phyloP scores from a whole-genome alignment of 2,888 invertebrate species.

The Rhagophthalmus giganteus region DNA sequence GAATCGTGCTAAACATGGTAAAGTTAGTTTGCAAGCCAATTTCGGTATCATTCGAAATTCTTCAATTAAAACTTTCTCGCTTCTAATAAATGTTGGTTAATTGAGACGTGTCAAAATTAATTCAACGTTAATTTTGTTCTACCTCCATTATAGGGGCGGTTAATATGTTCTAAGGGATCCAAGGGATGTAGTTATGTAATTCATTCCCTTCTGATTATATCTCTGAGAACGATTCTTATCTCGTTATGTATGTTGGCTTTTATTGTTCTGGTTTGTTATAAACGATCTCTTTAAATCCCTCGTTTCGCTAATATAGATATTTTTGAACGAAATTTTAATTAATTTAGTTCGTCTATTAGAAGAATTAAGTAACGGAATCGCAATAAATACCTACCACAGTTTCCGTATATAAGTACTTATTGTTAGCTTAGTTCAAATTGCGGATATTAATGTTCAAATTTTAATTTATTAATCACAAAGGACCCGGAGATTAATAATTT shows the following conservation, averaged over 20 bases:
- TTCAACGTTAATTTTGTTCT: slow-evolving; percentile 37
- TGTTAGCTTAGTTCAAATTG: no score
- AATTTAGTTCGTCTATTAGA: no score
- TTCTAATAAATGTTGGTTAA: slow-evolving; percentile 39
- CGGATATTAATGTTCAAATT: background rate
- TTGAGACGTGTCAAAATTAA: slow-evolving; percentile 42
- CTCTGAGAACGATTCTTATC: slow-evolving; percentile 11
- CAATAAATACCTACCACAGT: no score
- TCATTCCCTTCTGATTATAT: slow-evolving; percentile 19
- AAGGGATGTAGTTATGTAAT: slow-evolving; percentile 22
- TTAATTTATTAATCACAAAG: background rate
- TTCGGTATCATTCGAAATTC: slow-evolving; percentile 31
- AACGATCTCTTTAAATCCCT: background rate
- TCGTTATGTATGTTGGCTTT: slow-evolving; percentile 3
- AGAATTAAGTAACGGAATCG: no score
- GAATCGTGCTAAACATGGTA: slow-evolving; percentile 17
- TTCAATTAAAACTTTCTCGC: slow-evolving; percentile 40
- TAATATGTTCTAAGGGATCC: slow-evolving; percentile 18
- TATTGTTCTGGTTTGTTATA: background rate
- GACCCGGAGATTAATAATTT: background rate
- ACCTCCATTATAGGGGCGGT: slow-evolving; percentile 29
- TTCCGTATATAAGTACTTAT: background rate
- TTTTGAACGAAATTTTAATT: background rate
- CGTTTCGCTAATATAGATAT: background rate
- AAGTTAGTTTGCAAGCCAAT: slow-evolving; percentile 29